Percentiles rank a stretch among this genome's conserved stretches.
These are phyloP conservation scores for Kryptolebias ocellatus DNA, from an alignment of 2,797 vertebrate genomes.

Conservation along the genomic window DNA sequence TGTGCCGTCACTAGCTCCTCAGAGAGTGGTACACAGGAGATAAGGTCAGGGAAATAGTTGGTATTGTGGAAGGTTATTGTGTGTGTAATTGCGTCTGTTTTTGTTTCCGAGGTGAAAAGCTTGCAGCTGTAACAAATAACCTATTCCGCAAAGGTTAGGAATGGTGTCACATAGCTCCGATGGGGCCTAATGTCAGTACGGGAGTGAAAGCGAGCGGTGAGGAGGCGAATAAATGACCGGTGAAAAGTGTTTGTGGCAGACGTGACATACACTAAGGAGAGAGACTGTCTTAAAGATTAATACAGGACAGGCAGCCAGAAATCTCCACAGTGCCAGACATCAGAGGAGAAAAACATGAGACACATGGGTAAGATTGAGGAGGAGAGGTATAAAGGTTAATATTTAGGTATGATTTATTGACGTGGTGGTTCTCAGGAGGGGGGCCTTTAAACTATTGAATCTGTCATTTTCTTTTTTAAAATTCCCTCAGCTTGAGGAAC, in stretches of 20 bases:
- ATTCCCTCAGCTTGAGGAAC: conserved; percentile 22
- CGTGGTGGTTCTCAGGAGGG: conserved; percentile 9
- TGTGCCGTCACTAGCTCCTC: conserved; percentile 51
- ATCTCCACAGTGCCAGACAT: conserved; percentile 12
- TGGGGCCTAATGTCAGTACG: conserved; percentile 47
- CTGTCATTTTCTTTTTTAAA: conserved; percentile 20
- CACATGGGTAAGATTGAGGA: conserved; percentile 11
- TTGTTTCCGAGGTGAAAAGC: conserved; percentile 35
- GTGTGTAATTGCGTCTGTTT: conserved; percentile 14
- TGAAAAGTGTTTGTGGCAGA: conserved; percentile 21
- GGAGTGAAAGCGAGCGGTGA: conserved; percentile 18
- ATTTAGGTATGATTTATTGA: conserved; percentile 31
- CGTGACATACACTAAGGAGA: conserved; percentile 20
- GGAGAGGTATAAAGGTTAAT: conserved; percentile 24
- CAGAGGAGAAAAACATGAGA: conserved; percentile 2
- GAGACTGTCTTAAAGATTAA: conserved; percentile 33
- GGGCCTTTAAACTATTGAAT: conserved; percentile 10
- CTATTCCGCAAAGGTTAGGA: conserved; percentile 47
- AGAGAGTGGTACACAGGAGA: conserved; percentile 52
- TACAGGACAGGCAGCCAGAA: conserved; percentile 12
- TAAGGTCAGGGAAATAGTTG: conserved; percentile 58
- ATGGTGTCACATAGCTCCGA: conserved; percentile 32
- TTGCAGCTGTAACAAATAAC: conserved; percentile 60
- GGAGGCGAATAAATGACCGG: conserved; percentile 24
- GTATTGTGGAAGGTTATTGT: conserved; percentile 37